A percentile compares a stretch with the other conserved stretches of the same genome.
Evolutionary conservation across 2,113 vertebrate species (phyloP).

Genomic region (Hippopotamus amphibius): DNA sequence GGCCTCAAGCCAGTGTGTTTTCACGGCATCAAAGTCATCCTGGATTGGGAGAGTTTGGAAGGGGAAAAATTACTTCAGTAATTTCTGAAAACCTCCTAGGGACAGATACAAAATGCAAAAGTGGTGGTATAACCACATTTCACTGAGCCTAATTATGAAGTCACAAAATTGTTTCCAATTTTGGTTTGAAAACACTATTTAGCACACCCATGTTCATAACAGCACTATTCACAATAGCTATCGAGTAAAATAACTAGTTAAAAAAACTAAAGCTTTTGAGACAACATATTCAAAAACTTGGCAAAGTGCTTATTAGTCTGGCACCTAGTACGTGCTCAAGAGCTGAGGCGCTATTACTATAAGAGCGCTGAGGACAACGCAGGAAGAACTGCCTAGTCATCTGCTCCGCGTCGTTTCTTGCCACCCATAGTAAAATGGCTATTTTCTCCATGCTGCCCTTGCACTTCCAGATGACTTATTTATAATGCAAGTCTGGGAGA

Average conservation of each 20-base stretch:
- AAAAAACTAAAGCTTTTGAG: not conserved
- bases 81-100: constrained; percentile 44
- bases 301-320: not conserved
- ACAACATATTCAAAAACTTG: not conserved
- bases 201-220: not conserved
- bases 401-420: not conserved
- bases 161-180: not conserved
- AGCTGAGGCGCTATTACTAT: not conserved
- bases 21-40: not conserved
- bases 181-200: constrained; percentile 32
- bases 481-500: not conserved
- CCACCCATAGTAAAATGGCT: constrained; percentile 2
- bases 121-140: not conserved
- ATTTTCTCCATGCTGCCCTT: not conserved
- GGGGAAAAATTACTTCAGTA: not conserved
- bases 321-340: not conserved
- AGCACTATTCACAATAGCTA: not conserved
- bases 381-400: not conserved
- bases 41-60: not conserved
- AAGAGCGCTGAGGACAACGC: not conserved
- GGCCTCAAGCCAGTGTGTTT: not conserved
- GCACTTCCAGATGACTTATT: not conserved
- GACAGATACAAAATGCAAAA: constrained; percentile 30
- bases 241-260: not conserved
- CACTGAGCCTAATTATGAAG: not conserved